Evolutionary conservation across 2,797 vertebrate genomes (phyloP).

Genomic region (Lates japonicus): DNA sequence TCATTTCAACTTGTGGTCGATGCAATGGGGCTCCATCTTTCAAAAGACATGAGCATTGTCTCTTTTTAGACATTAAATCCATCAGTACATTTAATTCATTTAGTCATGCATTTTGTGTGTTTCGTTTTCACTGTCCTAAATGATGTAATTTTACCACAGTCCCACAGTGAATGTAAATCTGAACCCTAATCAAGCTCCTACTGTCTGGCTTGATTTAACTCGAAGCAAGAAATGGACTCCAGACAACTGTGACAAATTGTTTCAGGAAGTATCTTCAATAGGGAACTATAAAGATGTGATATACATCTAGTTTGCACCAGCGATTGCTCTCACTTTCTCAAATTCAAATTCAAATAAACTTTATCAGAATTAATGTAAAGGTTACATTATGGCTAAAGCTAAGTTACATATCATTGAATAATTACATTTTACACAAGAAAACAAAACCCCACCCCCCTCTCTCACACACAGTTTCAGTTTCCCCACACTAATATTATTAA

Average conservation of each 20-base stretch:
- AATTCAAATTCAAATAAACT: neutral
- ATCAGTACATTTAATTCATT: neutral
- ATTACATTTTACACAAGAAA: constrained; percentile 8
- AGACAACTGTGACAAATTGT: constrained; percentile 14
- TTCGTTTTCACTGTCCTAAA: neutral
- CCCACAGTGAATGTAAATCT: neutral
- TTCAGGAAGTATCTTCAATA: constrained; percentile 1
- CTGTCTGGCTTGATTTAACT: constrained; percentile 16
- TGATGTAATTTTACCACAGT: neutral
- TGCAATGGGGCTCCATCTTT: neutral
- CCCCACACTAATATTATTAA: constrained; percentile 26
- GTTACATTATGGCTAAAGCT: neutral
- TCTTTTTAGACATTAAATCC: neutral
- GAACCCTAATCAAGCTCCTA: neutral
- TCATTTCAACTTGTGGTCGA: neutral
- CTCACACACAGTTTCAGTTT: constrained; percentile 9
- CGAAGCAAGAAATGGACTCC: neutral
- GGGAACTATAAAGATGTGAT: constrained; percentile 4
- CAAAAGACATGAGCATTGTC: neutral
- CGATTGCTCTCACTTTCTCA: neutral
- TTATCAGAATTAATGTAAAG: neutral
- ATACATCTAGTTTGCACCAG: neutral
- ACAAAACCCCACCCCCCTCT: neutral
- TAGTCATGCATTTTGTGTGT: neutral
- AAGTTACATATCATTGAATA: neutral